phyloP scores from a whole-genome alignment of 2,888 invertebrate genomes.

The Acheta domesticus region DNA sequence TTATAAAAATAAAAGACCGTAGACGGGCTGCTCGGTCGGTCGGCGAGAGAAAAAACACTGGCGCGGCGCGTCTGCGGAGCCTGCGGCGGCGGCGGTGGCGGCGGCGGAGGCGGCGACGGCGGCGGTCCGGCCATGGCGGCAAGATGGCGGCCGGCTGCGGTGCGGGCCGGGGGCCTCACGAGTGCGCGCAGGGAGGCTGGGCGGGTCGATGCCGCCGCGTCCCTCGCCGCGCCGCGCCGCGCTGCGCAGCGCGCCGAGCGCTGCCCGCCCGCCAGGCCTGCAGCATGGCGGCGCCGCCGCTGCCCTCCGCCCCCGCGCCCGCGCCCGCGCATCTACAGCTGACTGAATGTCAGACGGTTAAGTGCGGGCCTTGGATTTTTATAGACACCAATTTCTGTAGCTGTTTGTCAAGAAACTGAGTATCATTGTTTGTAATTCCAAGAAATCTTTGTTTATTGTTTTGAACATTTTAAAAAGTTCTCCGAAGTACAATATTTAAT shows the following conservation, averaged over 20 bases:
- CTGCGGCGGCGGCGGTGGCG: neutral
- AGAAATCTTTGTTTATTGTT: too few species aligned
- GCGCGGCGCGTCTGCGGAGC: neutral
- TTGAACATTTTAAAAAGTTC: too few species aligned
- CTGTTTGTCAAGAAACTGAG: too few species aligned
- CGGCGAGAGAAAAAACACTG: conserved; percentile 10
- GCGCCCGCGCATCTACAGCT: too few species aligned
- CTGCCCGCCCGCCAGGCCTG: neutral
- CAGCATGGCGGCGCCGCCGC: neutral
- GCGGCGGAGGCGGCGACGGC: neutral
- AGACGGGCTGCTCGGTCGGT: neutral
- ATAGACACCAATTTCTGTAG: too few species aligned
- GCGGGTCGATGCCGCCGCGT: neutral
- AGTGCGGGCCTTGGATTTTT: too few species aligned
- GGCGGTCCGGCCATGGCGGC: neutral
- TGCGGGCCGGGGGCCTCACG: neutral
- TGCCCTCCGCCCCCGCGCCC: too few species aligned
- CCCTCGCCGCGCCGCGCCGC: neutral
- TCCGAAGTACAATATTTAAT: too few species aligned
- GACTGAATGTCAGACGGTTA: too few species aligned
- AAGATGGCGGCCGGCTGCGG: neutral
- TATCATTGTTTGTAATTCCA: too few species aligned
- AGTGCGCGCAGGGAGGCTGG: conserved; percentile 3
- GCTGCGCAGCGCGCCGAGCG: neutral
- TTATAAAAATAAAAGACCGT: neutral